Percentiles rank a stretch among this genome's conserved stretches.
Conservation (phyloP, 2,113 vertebrate genomes). For the Pelodiscus sinensis region DNA sequence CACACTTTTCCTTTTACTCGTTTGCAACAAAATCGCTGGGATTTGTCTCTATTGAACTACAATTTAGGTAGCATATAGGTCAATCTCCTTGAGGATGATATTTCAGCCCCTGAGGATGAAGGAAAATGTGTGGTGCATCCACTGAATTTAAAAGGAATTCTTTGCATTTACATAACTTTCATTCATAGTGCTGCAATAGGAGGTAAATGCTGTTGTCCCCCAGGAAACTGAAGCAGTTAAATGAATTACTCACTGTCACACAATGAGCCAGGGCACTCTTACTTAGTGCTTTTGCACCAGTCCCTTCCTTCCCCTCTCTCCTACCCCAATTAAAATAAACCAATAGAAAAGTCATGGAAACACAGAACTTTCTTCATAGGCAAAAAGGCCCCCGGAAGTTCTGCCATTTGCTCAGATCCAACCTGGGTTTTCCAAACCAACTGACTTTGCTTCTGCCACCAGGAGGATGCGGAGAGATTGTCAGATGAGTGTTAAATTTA, state of each 20-base stretch:
- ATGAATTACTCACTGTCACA: not conserved
- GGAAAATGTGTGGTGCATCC: not conserved
- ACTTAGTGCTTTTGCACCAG: not conserved
- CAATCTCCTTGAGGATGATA: not conserved
- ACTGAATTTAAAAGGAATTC: not conserved
- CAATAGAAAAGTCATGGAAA: not conserved
- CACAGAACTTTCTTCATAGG: not conserved
- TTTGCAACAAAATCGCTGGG: not conserved
- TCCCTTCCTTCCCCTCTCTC: not conserved
- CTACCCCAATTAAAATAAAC: not conserved
- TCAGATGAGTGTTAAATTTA: not conserved
- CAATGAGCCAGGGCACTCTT: fast-evolving
- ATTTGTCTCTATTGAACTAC: not conserved
- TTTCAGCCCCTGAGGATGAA: not conserved
- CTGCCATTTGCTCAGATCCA: not conserved
- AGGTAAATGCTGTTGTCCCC: not conserved
- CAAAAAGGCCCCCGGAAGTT: not conserved
- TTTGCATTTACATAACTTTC: not conserved
- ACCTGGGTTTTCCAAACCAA: not conserved
- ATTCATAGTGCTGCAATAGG: not conserved
- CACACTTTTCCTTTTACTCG: fast-evolving
- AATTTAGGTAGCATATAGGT: not conserved
- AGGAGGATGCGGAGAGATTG: not conserved
- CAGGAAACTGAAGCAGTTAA: not conserved
- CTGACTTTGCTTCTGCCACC: not conserved